A percentile compares a stretch with the other conserved stretches of the same genome.
phyloP scores from a whole-genome alignment of 2,888 invertebrate genomes.

The Pseudococcus viburni region DNA sequence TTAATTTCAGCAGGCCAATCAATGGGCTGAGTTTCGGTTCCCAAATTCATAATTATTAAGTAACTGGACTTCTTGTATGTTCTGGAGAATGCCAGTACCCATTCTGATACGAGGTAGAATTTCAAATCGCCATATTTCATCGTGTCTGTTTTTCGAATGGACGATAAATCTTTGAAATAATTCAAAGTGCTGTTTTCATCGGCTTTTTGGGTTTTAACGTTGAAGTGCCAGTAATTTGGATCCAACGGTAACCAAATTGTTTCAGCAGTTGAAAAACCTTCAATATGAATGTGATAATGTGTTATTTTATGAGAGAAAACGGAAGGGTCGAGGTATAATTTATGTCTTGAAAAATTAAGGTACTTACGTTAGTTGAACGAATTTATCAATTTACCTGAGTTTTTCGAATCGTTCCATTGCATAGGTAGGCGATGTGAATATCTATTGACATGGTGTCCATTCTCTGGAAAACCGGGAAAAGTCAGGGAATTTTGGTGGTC shows the following conservation, averaged over 20 bases:
- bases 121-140: background rate
- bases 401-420: background rate
- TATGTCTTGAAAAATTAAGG: no score
- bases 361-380: background rate
- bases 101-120: background rate
- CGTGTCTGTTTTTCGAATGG: background rate
- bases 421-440: background rate
- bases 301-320: no score
- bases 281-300: background rate
- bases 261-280: background rate
- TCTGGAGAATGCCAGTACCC: background rate
- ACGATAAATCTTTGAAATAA: background rate
- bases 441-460: no score
- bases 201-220: background rate
- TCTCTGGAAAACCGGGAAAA: no score
- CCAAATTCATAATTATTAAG: background rate
- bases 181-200: background rate
- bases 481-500: no score
- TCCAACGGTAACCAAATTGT: background rate
- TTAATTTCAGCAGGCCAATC: background rate
- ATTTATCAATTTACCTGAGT: background rate
- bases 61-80: background rate
- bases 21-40: background rate
- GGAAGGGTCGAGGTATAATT: no score
- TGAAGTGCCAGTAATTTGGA: background rate